Conservation (phyloP, 2,888 invertebrate genomes). For the Agriotes lineatus region DNA sequence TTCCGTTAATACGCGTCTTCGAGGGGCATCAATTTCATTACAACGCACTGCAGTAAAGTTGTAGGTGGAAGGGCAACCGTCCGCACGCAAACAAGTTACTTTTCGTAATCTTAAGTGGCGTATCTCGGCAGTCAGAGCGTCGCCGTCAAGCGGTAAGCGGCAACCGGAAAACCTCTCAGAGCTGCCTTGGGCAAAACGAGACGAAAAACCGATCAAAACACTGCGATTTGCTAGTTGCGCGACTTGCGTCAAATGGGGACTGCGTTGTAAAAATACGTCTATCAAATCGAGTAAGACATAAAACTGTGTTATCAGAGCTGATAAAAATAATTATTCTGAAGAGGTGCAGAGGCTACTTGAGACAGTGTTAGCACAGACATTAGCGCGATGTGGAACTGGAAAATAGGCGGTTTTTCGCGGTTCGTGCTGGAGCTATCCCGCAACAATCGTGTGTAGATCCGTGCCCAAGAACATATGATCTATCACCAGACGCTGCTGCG, state of each 20-base stretch:
- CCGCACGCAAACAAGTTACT: constrained; percentile 40
- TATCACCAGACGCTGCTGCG: constrained; percentile 27
- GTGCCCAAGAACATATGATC: constrained; percentile 33
- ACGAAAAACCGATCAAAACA: background rate
- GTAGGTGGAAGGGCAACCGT: constrained; percentile 41
- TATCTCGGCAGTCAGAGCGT: constrained; percentile 33
- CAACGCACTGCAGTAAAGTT: constrained; percentile 23
- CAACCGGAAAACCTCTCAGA: background rate
- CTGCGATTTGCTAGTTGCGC: background rate
- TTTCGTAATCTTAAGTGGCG: constrained; percentile 37
- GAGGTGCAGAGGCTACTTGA: background rate
- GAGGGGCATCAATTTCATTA: constrained; percentile 12
- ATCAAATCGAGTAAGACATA: background rate
- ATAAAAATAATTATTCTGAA: background rate
- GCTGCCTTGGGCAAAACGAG: background rate
- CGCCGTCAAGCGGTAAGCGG: constrained; percentile 19
- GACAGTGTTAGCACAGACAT: background rate
- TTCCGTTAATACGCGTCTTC: too few species aligned
- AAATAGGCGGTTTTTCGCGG: background rate
- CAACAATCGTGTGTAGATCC: constrained; percentile 5
- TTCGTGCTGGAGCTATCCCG: background rate
- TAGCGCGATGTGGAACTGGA: background rate
- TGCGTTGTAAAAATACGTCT: too few species aligned
- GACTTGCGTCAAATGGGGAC: background rate
- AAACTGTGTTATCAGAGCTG: background rate